Evolutionary conservation across 2,888 invertebrate genomes (phyloP).

Genomic region (Autographa gamma): DNA sequence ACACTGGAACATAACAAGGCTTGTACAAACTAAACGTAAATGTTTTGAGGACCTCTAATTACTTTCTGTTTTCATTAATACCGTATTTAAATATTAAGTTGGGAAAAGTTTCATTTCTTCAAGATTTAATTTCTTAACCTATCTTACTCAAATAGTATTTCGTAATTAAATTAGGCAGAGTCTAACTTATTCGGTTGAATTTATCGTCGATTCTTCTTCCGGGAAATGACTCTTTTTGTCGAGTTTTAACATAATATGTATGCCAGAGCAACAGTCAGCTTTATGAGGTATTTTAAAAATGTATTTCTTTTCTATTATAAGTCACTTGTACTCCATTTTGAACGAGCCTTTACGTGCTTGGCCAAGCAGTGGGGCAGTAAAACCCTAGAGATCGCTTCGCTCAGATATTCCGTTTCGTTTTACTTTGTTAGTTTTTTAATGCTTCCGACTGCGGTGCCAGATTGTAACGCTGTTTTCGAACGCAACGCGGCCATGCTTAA

Average conservation of each 20-base stretch:
- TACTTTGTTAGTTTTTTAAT: conserved; percentile 63
- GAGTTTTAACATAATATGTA: neutral
- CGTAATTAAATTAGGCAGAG: too few species aligned
- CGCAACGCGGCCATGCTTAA: conserved; percentile 50
- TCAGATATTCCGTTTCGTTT: conserved; percentile 59
- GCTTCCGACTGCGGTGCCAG: conserved; percentile 42
- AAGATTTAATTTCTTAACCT: too few species aligned
- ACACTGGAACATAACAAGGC: conserved; percentile 19
- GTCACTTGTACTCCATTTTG: conserved; percentile 29
- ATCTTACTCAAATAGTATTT: too few species aligned
- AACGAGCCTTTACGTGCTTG: conserved; percentile 41
- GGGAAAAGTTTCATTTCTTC: too few species aligned
- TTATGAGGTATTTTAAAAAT: neutral
- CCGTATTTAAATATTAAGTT: too few species aligned
- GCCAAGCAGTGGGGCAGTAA: conserved; percentile 49
- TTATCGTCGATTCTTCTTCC: too few species aligned
- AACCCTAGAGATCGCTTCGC: conserved; percentile 56
- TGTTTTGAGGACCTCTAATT: neutral
- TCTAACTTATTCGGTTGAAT: too few species aligned
- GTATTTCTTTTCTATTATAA: neutral
- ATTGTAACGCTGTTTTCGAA: conserved; percentile 44
- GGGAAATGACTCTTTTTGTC: too few species aligned
- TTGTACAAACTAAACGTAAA: conserved; percentile 18
- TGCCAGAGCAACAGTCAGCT: neutral
- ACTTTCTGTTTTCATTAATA: neutral